Evolutionary conservation across 2,888 invertebrate species (phyloP).

Genomic region (Augiades crinisus): DNA sequence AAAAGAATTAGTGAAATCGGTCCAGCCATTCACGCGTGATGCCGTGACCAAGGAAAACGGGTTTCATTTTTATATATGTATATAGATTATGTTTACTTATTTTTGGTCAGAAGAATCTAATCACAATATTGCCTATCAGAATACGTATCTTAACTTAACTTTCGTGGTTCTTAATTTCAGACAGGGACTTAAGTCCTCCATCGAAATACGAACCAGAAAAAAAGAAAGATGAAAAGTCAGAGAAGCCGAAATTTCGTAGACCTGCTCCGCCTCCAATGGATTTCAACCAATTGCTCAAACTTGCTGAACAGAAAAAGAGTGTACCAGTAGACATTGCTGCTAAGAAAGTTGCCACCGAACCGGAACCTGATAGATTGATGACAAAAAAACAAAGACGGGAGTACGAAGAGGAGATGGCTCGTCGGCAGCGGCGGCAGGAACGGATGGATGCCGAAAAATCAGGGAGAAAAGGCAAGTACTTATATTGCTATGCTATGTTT

Average conservation of each 20-base stretch:
- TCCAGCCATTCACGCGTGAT: no score
- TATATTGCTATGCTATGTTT: no score
- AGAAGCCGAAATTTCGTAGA: constrained; percentile 82
- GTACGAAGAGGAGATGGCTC: constrained; percentile 86
- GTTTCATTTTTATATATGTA: no score
- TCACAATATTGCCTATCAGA: no score
- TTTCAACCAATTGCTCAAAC: constrained; percentile 88
- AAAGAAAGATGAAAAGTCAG: constrained; percentile 65
- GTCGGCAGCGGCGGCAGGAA: constrained; percentile 75
- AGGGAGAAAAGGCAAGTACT: constrained; percentile 45
- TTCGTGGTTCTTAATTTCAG: constrained; percentile 35
- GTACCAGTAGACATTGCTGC: constrained; percentile 84
- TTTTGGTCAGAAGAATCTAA: no score
- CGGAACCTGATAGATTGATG: constrained; percentile 86
- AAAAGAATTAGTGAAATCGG: no score
- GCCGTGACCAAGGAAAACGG: no score
- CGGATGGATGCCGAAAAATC: constrained; percentile 60
- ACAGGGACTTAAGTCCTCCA: constrained; percentile 55
- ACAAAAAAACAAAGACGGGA: constrained; percentile 91
- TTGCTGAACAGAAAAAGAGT: constrained; percentile 91
- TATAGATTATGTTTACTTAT: no score
- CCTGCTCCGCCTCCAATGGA: constrained; percentile 88
- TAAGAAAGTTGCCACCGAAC: constrained; percentile 62
- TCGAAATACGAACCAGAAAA: constrained; percentile 63
- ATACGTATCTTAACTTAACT: no score